Conservation (phyloP, 2,888 invertebrate genomes). For the Scotopteryx bipunctaria region DNA sequence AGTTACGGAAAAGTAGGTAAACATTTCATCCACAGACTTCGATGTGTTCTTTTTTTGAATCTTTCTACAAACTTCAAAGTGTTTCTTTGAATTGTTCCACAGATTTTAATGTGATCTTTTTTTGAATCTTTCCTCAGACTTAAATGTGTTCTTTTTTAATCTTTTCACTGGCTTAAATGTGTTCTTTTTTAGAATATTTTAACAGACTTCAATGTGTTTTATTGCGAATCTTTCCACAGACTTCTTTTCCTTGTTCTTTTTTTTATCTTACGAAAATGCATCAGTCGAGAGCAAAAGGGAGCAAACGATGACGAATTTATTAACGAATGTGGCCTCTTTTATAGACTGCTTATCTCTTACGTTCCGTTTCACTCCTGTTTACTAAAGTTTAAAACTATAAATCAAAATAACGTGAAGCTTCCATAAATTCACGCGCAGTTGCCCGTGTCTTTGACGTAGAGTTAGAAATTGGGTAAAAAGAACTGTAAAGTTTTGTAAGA, state of each 20-base stretch:
- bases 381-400: conserved; percentile 26
- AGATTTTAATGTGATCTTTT: no score
- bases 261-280: conserved; percentile 25
- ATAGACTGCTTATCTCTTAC: conserved; percentile 33
- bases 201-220: no score
- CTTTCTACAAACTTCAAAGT: no score
- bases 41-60: no score
- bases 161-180: no score
- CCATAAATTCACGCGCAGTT: conserved; percentile 23
- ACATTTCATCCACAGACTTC: conserved; percentile 3
- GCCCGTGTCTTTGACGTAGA: conserved; percentile 19
- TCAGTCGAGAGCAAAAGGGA: conserved; percentile 21
- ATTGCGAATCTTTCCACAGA: no score
- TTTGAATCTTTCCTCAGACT: no score
- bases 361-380: conserved; percentile 35
- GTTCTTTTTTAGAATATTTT: no score
- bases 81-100: no score
- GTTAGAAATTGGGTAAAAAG: conserved; percentile 17
- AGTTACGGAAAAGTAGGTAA: conserved; percentile 8
- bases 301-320: conserved; percentile 30
- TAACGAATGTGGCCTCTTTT: conserved; percentile 30
- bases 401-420: conserved; percentile 26
- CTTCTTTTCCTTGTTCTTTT: no score
- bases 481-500: conserved; percentile 2
- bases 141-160: no score